These are phyloP conservation scores for Anthonomus grandis DNA, from an alignment of 1,140 invertebrate genomes.

Conservation along the genomic window DNA sequence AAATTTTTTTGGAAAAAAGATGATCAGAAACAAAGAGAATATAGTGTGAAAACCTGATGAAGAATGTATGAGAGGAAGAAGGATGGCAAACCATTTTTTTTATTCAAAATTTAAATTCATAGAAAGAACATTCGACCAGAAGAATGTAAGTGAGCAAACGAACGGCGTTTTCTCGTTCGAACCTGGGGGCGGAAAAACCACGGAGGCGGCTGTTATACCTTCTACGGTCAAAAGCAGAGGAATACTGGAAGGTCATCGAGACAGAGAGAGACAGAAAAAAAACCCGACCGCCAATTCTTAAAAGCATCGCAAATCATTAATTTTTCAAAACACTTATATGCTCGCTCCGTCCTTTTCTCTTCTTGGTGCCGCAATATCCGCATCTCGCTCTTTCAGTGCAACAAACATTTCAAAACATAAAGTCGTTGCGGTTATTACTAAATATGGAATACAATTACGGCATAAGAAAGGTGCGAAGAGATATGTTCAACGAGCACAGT, in stretches of 20 bases:
- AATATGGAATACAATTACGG: constrained; percentile 20
- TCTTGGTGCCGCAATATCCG: neutral
- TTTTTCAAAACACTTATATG: neutral
- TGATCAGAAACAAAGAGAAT: too few relatives aligned
- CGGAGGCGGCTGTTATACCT: constrained; percentile 23
- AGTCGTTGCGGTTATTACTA: constrained; percentile 5
- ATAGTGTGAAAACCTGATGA: too few relatives aligned
- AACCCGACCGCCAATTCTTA: constrained; percentile 6
- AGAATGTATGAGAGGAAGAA: too few relatives aligned
- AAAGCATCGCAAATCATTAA: too few relatives aligned
- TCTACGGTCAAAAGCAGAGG: constrained; percentile 23
- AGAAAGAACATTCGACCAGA: too few relatives aligned
- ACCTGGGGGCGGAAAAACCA: constrained; percentile 11
- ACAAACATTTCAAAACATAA: too few relatives aligned
- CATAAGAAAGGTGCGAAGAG: constrained; percentile 21
- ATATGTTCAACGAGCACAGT: constrained; percentile 12
- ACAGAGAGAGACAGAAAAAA: too few relatives aligned
- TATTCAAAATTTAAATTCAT: too few relatives aligned
- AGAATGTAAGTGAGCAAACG: too few relatives aligned
- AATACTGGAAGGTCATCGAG: constrained; percentile 25
- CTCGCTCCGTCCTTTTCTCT: neutral
- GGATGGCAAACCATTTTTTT: too few relatives aligned
- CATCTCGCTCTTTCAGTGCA: too few relatives aligned
- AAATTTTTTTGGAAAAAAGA: too few relatives aligned
- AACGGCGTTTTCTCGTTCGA: constrained; percentile 19